Evolutionary conservation across 2,888 invertebrate species (phyloP).

Genomic region (Lochmaea capreae): DNA sequence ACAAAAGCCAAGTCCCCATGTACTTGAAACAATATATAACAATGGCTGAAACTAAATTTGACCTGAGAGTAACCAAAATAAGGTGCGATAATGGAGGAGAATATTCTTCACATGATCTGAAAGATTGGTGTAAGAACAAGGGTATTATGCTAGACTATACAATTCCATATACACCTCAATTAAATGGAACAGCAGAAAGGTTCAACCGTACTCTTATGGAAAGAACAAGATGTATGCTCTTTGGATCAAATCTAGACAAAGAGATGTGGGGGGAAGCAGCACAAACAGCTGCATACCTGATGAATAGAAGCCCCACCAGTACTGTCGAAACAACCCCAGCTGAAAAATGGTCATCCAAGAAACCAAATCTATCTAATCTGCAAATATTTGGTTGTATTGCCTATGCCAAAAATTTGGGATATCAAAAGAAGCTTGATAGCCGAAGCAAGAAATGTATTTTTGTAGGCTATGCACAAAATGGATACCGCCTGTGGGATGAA

Average conservation of each 20-base stretch:
- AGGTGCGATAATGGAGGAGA: neutral
- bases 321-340: neutral
- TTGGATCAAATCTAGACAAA: neutral
- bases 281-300: neutral
- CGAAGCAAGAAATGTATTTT: neutral
- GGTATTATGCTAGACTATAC: neutral
- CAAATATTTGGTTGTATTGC: conserved; percentile 2
- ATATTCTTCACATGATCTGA: neutral
- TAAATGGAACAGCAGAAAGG: neutral
- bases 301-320: neutral
- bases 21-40: no score
- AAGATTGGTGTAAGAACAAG: neutral
- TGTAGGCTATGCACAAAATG: neutral
- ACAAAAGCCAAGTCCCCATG: no score
- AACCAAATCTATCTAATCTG: conserved; percentile 11
- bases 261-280: no score
- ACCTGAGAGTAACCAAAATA: neutral
- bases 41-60: neutral
- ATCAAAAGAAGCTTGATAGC: neutral
- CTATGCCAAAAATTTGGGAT: neutral
- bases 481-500: neutral
- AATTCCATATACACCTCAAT: neutral
- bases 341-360: neutral
- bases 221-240: no score
- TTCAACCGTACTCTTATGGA: no score